A percentile compares a stretch with the other conserved stretches of the same genome.
Conservation (phyloP, 2,888 invertebrate genomes). For the Chouioia cunea region DNA sequence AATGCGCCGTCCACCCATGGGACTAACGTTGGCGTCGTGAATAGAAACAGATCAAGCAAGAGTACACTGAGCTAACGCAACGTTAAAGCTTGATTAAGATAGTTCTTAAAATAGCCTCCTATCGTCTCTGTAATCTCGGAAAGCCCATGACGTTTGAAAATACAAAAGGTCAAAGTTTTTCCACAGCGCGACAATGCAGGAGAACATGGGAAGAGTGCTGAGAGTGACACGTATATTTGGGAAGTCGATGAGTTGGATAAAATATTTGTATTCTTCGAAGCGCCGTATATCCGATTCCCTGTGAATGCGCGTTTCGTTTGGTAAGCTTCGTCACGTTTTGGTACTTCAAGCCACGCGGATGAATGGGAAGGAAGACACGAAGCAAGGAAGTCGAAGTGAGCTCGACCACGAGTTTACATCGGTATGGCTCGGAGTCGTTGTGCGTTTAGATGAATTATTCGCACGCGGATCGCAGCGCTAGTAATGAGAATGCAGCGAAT, state of each 20-base stretch:
- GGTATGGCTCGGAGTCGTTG: too few relatives aligned
- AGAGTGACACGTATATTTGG: not conserved
- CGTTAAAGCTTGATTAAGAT: too few relatives aligned
- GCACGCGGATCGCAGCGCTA: conserved; percentile 35
- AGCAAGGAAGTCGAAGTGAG: conserved; percentile 18
- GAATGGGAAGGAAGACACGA: not conserved
- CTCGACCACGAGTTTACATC: too few relatives aligned
- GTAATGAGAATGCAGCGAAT: conserved; percentile 35
- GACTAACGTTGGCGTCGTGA: too few relatives aligned
- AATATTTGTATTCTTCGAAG: not conserved
- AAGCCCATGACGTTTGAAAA: conserved; percentile 12
- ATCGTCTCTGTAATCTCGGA: not conserved
- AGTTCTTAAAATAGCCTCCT: not conserved
- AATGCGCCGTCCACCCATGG: not conserved
- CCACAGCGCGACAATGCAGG: not conserved
- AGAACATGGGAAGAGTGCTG: not conserved
- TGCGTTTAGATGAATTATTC: conserved; percentile 10
- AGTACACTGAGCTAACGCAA: too few relatives aligned
- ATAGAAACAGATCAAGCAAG: too few relatives aligned
- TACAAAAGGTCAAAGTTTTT: conserved; percentile 1
- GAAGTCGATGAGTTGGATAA: not conserved
- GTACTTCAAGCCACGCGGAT: not conserved
- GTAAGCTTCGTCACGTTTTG: too few relatives aligned
- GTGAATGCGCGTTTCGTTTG: conserved; percentile 13
- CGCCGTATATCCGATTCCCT: conserved; percentile 8